A percentile compares a stretch with the other conserved stretches of the same genome.
Evolutionary conservation across 1,140 invertebrate genomes (phyloP).

Genomic region (Apocrypta bakeri): DNA sequence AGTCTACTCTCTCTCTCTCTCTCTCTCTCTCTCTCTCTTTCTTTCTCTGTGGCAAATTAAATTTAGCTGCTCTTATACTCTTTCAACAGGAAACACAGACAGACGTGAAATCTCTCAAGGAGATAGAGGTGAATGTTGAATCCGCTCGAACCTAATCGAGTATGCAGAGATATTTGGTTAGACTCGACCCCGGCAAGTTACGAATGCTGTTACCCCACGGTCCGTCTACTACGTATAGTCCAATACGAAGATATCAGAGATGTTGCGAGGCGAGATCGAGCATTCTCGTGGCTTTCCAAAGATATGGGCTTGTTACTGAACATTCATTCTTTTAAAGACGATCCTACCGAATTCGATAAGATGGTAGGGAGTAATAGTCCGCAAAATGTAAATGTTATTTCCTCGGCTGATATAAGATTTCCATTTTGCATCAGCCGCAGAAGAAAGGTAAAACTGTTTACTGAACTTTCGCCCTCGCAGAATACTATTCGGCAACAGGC

Average conservation of each 20-base stretch:
- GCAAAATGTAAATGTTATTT: not conserved
- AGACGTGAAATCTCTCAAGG: not conserved
- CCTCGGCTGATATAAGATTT: no score
- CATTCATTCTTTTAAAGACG: slow-evolving; percentile 15
- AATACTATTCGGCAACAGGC: not conserved
- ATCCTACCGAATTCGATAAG: not conserved
- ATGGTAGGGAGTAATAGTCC: not conserved
- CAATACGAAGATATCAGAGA: not conserved
- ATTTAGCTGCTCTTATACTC: slow-evolving; percentile 11
- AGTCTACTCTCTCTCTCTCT: no score
- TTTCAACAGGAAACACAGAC: not conserved
- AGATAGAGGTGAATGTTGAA: slow-evolving; percentile 10
- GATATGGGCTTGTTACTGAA: not conserved
- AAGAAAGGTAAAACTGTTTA: no score
- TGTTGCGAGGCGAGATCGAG: slow-evolving; percentile 48
- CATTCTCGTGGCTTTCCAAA: slow-evolving; percentile 50
- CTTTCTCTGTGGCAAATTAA: slow-evolving; percentile 33
- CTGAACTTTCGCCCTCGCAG: no score
- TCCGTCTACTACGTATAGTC: slow-evolving; percentile 41
- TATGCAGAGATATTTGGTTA: slow-evolving; percentile 59
- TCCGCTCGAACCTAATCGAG: slow-evolving; percentile 53
- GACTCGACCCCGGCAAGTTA: slow-evolving; percentile 18
- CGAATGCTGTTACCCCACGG: slow-evolving; percentile 43
- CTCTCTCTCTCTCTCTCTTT: no score
- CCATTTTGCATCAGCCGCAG: no score